Conservation (phyloP, 1,140 invertebrate genomes). For the Akabosia matsudoensis region DNA sequence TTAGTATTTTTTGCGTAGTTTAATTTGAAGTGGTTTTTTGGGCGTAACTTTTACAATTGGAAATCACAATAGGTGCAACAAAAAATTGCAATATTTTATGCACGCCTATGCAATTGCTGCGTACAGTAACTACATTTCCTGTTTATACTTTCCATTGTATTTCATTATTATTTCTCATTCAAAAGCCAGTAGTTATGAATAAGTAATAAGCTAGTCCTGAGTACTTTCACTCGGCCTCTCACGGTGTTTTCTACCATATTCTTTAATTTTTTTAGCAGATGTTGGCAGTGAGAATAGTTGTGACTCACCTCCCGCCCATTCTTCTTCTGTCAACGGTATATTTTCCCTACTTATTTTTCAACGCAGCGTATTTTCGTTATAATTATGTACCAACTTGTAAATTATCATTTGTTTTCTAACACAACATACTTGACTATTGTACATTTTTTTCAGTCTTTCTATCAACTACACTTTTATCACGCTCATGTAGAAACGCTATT, state of each 20-base stretch:
- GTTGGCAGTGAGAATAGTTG: conserved; percentile 45
- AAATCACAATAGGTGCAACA: too few relatives aligned
- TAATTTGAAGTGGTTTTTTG: too few relatives aligned
- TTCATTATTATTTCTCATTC: not conserved
- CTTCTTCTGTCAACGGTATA: conserved; percentile 45
- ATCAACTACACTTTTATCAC: too few relatives aligned
- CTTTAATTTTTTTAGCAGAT: conserved; percentile 29
- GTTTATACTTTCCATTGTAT: not conserved
- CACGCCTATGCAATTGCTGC: too few relatives aligned
- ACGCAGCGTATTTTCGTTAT: not conserved
- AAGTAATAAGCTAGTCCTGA: not conserved
- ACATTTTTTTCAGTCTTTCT: too few relatives aligned
- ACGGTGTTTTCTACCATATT: conserved; percentile 13
- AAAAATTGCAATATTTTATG: too few relatives aligned
- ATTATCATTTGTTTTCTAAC: not conserved
- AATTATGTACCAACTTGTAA: not conserved
- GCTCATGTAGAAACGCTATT: too few relatives aligned
- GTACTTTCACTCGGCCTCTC: not conserved
- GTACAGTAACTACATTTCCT: too few relatives aligned
- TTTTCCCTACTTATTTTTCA: not conserved
- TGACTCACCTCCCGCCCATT: conserved; percentile 42
- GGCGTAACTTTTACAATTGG: too few relatives aligned
- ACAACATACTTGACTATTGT: too few relatives aligned
- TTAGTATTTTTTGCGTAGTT: too few relatives aligned
- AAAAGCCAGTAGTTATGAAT: not conserved